These are phyloP conservation scores for Nyctereutes procyonoides DNA, from an alignment of 2,113 vertebrate genomes.

Conservation along the genomic window DNA sequence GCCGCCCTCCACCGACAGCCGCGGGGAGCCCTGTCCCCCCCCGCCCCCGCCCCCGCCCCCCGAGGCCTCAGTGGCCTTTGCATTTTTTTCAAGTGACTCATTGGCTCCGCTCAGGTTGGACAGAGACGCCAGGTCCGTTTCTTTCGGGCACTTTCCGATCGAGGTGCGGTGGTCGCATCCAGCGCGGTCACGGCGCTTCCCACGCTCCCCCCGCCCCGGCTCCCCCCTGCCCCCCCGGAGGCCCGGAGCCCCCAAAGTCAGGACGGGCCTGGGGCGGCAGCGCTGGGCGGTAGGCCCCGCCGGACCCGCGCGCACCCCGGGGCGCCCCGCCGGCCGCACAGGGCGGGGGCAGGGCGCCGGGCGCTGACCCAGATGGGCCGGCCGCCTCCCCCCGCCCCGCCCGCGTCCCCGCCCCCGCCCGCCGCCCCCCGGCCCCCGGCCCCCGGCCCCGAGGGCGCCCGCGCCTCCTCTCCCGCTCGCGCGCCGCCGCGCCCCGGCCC, in stretches of 20 bases:
- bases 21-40: too few species aligned
- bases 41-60: neutral
- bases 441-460: neutral
- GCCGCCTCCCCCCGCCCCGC: too few species aligned
- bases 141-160: conserved; percentile 42
- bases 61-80: neutral
- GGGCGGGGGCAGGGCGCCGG: neutral
- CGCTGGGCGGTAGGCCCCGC: neutral
- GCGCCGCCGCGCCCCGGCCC: neutral
- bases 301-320: neutral
- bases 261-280: neutral
- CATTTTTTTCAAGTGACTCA: conserved; percentile 73
- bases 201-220: fast-evolving
- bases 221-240: fast-evolving
- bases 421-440: neutral
- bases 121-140: conserved; percentile 13
- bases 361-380: conserved; percentile 74
- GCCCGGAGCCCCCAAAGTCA: neutral
- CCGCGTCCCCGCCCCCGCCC: neutral
- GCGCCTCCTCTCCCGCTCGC: neutral
- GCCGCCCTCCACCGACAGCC: neutral
- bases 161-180: neutral
- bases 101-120: conserved; percentile 38
- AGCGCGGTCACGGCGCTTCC: neutral
- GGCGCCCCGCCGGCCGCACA: too few species aligned